A percentile compares a stretch with the other conserved stretches of the same genome.
These are phyloP conservation scores for Leptopilina boulardi DNA, from an alignment of 1,140 invertebrate species.

Conservation along the genomic window DNA sequence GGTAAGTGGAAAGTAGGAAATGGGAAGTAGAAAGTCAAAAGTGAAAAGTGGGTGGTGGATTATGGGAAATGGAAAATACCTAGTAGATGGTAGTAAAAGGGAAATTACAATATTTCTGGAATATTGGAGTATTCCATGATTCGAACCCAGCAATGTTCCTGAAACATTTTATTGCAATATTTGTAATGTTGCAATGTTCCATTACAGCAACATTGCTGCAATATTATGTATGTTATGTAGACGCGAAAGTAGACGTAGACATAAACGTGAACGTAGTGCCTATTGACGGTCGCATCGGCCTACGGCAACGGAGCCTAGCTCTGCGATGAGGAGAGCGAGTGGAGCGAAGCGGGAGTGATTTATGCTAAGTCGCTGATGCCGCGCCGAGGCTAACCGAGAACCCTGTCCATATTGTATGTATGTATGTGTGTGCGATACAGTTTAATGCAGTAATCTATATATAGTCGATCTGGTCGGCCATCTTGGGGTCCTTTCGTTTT, in stretches of 20 bases:
- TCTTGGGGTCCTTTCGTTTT: conserved; percentile 61
- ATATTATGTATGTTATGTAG: too few species aligned
- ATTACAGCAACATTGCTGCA: too few species aligned
- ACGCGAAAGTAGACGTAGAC: conserved; percentile 30
- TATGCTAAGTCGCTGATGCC: conserved; percentile 63
- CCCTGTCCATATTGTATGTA: conserved; percentile 37
- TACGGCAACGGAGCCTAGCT: conserved; percentile 18
- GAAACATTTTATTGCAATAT: too few species aligned
- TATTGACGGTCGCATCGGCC: conserved; percentile 53
- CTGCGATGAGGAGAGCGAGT: conserved; percentile 40
- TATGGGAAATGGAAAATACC: too few species aligned
- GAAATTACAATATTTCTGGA: too few species aligned
- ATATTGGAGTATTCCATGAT: too few species aligned
- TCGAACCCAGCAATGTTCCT: too few species aligned
- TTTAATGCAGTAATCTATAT: conserved; percentile 2
- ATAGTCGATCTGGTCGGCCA: conserved; percentile 56
- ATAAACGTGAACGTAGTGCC: conserved; percentile 34
- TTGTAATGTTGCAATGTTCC: too few species aligned
- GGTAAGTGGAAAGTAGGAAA: too few species aligned
- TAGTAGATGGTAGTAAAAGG: too few species aligned
- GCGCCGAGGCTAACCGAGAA: conserved; percentile 45
- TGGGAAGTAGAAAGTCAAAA: too few species aligned
- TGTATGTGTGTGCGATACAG: conserved; percentile 48
- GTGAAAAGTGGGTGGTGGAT: too few species aligned
- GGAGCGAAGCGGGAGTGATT: conserved; percentile 68